Evolutionary conservation across 2,888 invertebrate species (phyloP).

Genomic region (Drosophila demipolita): DNA sequence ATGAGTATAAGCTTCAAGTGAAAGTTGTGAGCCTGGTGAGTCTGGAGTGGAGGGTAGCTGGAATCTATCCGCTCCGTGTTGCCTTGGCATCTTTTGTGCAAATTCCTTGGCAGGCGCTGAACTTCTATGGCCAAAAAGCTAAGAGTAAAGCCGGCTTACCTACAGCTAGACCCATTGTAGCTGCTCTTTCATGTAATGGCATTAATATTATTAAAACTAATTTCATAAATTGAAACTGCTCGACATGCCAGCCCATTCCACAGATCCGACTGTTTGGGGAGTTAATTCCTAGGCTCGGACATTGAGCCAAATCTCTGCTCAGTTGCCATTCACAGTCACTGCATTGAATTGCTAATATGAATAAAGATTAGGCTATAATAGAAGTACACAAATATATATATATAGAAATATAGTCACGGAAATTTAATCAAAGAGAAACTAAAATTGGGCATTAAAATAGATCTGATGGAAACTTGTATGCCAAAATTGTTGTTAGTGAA

Average conservation of each 20-base stretch:
- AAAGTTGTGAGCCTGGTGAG: constrained; percentile 26
- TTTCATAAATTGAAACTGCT: constrained; percentile 68
- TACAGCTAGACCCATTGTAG: constrained; percentile 39
- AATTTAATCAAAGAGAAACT: not conserved
- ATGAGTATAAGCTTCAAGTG: constrained; percentile 69
- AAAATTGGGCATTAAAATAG: not conserved
- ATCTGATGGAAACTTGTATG: not conserved
- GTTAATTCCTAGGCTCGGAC: constrained; percentile 25
- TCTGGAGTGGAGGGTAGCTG: not conserved
- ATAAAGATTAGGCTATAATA: constrained; percentile 15
- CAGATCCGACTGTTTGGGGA: not conserved
- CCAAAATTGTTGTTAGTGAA: not conserved
- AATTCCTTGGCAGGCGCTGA: constrained; percentile 59
- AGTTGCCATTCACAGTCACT: constrained; percentile 1
- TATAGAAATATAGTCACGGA: not conserved
- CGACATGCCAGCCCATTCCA: constrained; percentile 14
- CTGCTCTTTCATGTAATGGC: constrained; percentile 64
- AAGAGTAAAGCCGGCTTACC: constrained; percentile 71
- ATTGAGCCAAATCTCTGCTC: not conserved
- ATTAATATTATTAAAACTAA: constrained; percentile 79
- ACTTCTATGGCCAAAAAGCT: constrained; percentile 73
- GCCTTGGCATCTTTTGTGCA: constrained; percentile 73
- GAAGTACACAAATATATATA: not conserved
- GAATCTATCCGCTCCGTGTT: constrained; percentile 41
- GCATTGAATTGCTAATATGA: constrained; percentile 19